These are phyloP conservation scores for Bufotes viridis DNA, from an alignment of 2,797 vertebrate genomes.

Conservation along the genomic window DNA sequence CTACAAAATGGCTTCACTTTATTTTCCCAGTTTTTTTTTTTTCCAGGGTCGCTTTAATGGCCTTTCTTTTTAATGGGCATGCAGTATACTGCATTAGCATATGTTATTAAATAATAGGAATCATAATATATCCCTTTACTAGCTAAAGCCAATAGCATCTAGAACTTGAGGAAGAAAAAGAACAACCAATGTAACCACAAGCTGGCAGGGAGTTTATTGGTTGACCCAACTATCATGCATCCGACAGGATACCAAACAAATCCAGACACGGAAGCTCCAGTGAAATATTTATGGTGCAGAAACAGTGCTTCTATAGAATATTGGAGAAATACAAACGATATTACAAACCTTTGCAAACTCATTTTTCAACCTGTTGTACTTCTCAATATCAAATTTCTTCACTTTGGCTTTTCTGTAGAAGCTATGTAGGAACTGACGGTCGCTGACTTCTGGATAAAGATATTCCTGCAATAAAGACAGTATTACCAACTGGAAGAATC, in stretches of 20 bases:
- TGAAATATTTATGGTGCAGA: neutral
- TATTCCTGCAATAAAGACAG: conserved; percentile 81
- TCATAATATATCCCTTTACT: neutral
- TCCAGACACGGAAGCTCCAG: neutral
- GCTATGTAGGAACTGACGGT: conserved; percentile 87
- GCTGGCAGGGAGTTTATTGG: neutral
- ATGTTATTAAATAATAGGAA: too few species aligned
- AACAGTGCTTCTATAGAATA: neutral
- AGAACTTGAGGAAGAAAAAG: neutral
- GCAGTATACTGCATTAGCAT: too few species aligned
- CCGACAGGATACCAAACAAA: neutral
- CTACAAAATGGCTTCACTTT: too few species aligned
- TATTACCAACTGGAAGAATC: neutral
- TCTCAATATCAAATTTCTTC: conserved; percentile 81
- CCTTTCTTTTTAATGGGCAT: too few species aligned
- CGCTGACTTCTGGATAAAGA: conserved; percentile 79
- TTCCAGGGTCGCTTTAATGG: too few species aligned
- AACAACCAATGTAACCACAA: neutral
- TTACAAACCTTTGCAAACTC: conserved; percentile 83
- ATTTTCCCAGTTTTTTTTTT: too few species aligned
- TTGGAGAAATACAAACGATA: neutral
- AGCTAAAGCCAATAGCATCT: neutral
- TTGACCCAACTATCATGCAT: neutral
- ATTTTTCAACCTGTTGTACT: conserved; percentile 87
- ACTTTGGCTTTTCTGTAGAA: conserved; percentile 84